These are phyloP conservation scores for Xestia rhomboidea DNA, from an alignment of 2,888 invertebrate species.

Conservation along the genomic window DNA sequence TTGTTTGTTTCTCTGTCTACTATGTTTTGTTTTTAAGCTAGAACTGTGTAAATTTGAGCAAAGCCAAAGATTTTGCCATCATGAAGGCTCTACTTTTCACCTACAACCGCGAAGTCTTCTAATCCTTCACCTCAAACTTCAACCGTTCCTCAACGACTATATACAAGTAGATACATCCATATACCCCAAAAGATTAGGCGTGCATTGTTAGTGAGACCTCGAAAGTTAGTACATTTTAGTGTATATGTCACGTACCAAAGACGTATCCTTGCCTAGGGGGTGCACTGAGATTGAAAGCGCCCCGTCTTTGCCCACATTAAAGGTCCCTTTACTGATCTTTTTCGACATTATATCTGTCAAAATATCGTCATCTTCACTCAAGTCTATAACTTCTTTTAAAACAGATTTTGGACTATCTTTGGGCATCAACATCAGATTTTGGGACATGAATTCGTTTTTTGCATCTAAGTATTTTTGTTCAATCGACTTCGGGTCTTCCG, in stretches of 20 bases:
- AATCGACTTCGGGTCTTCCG: constrained; percentile 81
- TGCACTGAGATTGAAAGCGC: constrained; percentile 87
- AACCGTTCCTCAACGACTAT: constrained; percentile 14
- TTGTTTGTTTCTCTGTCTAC: neutral
- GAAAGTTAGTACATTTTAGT: constrained; percentile 73
- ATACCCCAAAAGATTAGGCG: constrained; percentile 63
- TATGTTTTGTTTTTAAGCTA: neutral
- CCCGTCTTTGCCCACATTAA: constrained; percentile 86
- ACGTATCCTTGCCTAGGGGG: constrained; percentile 74
- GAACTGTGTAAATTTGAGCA: no score
- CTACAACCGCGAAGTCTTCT: neutral
- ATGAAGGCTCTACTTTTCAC: neutral
- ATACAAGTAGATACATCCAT: constrained; percentile 30
- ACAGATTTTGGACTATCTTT: constrained; percentile 81
- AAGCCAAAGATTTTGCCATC: neutral
- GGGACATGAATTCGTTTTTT: constrained; percentile 88
- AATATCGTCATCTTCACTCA: constrained; percentile 84
- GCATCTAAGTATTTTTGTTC: constrained; percentile 88
- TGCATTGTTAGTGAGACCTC: constrained; percentile 67
- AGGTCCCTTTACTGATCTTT: constrained; percentile 82
- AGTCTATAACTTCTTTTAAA: constrained; percentile 84
- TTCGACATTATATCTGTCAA: constrained; percentile 81
- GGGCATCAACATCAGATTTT: constrained; percentile 86
- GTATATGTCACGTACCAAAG: constrained; percentile 81
- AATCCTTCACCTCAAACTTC: constrained; percentile 33